Base-by-base conservation (phyloP, 2,113 vertebrate species). In the Labrus mixtus region DNA sequence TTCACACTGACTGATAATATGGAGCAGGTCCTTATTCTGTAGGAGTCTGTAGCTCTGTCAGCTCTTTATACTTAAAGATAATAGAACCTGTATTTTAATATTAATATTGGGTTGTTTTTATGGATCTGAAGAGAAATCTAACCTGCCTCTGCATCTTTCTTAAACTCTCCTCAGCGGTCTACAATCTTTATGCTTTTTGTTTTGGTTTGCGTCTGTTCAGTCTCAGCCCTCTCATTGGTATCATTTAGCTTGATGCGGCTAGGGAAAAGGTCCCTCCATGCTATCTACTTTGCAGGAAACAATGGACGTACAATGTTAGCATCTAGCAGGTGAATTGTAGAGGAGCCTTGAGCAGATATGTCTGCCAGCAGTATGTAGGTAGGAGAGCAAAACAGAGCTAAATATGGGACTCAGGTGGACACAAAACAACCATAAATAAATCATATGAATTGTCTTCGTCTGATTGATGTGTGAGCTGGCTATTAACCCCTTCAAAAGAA, bases 1-100 rank as follows among this genome's bases (percentile, higher is more conserved):
- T 37, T 36, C 6, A 53, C 29, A 63, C n/a, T 57, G 61, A 59
- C 17, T 15, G 41, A 60, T 59, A 11, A 59, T 59, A 73, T 39
- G 16, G 23, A 79, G 68, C 45, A 45, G 55, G 36, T 54, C 4
- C 41, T 5, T 15, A 0, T 45, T 45, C 43, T 15, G 12, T 45
- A 5, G 3, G 12, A 15, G 15, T 12, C 43, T 45, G 43, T 16
- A 33, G 29, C 29, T 33, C 4, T 33, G 1, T 33, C 43, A 45
- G 43, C n/a, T n/a, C n/a, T n/a, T n/a, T n/a, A n/a, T n/a, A n/a
- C 7, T 37, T 8, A 46, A 54, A 58, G 10, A 41, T 51, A 29
- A 23, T 48, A 13, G 33, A 12, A 53, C 1, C 5, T 11, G 33
- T 11, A 63, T 54, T 6, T 54, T 20, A 11, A 39, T 39, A 3